Conservation (phyloP, 2,888 invertebrate genomes). For the Rhodophaea formosa region DNA sequence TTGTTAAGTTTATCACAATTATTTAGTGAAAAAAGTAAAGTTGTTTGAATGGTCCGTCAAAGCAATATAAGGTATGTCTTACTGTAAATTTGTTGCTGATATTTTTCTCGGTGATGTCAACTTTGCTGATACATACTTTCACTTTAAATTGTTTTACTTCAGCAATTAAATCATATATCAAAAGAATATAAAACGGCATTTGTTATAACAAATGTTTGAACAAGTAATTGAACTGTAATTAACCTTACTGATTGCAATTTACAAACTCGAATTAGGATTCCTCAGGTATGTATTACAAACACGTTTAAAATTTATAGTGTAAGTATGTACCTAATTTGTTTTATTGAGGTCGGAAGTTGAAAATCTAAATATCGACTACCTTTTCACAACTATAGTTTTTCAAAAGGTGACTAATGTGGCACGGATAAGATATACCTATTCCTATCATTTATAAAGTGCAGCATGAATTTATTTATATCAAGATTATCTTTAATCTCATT, state of each 20-base stretch:
- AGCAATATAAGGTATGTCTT: conserved; percentile 2
- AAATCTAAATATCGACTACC: too few relatives aligned
- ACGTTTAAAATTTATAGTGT: too few relatives aligned
- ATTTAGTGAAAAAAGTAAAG: conserved; percentile 1
- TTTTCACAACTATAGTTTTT: too few relatives aligned
- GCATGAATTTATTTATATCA: too few relatives aligned
- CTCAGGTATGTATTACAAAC: neutral
- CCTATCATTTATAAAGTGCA: too few relatives aligned
- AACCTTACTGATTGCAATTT: too few relatives aligned
- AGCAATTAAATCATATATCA: neutral
- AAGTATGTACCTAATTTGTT: too few relatives aligned
- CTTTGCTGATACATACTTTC: conserved; percentile 13
- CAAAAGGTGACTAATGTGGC: too few relatives aligned
- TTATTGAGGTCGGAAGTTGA: too few relatives aligned
- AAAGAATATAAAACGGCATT: neutral
- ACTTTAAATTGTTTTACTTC: conserved; percentile 6
- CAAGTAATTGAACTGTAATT: neutral
- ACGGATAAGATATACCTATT: too few relatives aligned
- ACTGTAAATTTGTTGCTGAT: neutral
- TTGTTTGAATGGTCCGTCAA: conserved; percentile 1
- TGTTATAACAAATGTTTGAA: neutral
- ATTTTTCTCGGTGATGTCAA: conserved; percentile 17
- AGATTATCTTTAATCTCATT: too few relatives aligned
- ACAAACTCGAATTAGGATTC: neutral
- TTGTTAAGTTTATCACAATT: neutral